phyloP scores from a whole-genome alignment of 2,888 invertebrate species.

The Calameuta pallipes region DNA sequence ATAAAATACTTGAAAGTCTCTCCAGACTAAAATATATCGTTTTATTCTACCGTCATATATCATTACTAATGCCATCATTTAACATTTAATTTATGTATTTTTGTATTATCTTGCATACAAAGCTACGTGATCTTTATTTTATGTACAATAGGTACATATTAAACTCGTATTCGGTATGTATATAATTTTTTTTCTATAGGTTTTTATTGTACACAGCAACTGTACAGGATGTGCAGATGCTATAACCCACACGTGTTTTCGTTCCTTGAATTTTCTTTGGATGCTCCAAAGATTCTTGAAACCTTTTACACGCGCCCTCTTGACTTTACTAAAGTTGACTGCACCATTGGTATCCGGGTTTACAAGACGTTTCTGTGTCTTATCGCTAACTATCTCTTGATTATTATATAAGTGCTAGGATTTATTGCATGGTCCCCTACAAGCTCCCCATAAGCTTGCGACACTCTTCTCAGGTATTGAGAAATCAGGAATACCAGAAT shows the following conservation, averaged over 20 bases:
- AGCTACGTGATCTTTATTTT: background rate
- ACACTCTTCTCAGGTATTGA: background rate
- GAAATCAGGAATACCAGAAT: background rate
- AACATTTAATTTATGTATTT: background rate
- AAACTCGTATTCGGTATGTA: background rate
- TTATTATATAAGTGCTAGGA: background rate
- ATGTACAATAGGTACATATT: background rate
- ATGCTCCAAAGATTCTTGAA: background rate
- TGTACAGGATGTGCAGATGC: background rate
- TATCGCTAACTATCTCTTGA: background rate
- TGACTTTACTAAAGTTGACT: background rate
- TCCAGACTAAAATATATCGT: background rate
- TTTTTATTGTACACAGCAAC: background rate
- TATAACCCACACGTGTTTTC: background rate
- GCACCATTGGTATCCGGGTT: background rate
- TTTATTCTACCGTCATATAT: background rate
- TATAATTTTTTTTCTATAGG: background rate
- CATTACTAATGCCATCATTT: background rate
- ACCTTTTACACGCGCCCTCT: background rate
- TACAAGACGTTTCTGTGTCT: background rate
- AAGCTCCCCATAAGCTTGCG: background rate
- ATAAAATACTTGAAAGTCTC: background rate
- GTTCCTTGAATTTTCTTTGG: background rate
- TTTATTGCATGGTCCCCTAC: background rate
- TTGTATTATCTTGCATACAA: background rate